These are phyloP conservation scores for Acridotheres tristis DNA, from an alignment of 2,797 vertebrate species.

Conservation along the genomic window DNA sequence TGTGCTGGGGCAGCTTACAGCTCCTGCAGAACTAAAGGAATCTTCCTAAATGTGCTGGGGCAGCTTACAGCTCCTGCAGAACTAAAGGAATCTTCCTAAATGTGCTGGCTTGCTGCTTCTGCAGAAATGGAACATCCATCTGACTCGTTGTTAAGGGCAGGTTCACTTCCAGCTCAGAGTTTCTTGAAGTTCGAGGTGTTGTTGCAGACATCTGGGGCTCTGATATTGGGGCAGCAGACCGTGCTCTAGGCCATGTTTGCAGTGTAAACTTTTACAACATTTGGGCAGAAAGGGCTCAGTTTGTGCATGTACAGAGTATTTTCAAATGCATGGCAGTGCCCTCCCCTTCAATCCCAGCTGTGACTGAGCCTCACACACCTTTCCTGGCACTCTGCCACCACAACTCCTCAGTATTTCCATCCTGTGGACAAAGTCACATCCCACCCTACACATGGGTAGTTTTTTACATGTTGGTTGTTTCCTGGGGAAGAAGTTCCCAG, in stretches of 20 bases:
- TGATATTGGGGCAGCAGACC: background rate
- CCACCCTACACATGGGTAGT: background rate
- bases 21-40: too few relatives aligned
- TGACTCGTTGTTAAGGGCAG: background rate
- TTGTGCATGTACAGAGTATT: background rate
- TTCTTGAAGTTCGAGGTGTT: background rate
- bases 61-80: too few relatives aligned
- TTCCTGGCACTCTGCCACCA: background rate
- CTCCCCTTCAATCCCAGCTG: background rate
- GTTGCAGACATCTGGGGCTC: background rate
- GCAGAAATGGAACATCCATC: background rate
- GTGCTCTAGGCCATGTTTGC: background rate
- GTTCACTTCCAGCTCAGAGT: background rate
- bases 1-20: too few relatives aligned
- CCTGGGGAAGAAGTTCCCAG: background rate
- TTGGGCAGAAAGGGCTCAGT: background rate
- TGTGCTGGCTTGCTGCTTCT: background rate
- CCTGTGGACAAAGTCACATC: background rate
- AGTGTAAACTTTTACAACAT: background rate
- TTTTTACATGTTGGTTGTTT: background rate
- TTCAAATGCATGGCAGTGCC: background rate
- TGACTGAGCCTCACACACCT: background rate
- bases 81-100: too few relatives aligned
- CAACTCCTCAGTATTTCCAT: background rate
- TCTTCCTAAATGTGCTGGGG: background rate